These are phyloP conservation scores for Molothrus ater DNA, from an alignment of 2,797 vertebrate species.

Conservation along the genomic window DNA sequence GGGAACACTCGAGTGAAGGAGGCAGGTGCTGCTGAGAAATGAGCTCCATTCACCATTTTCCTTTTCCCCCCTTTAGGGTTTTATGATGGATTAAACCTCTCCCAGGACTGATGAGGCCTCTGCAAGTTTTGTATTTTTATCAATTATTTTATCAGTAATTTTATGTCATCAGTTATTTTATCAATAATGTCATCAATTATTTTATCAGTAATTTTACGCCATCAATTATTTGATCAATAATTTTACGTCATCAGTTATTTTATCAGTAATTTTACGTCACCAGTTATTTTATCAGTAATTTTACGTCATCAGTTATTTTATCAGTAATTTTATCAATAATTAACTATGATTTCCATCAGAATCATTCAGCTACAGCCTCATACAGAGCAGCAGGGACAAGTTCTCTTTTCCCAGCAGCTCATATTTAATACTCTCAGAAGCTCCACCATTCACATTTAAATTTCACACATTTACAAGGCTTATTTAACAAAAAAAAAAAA, in stretches of 20 bases:
- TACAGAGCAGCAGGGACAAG: neutral
- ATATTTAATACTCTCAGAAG: neutral
- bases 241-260: neutral
- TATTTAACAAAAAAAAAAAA: neutral
- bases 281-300: no score
- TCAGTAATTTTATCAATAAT: neutral
- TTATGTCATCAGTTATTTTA: no score
- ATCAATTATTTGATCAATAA: no score
- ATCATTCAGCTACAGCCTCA: neutral
- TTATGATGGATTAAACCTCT: neutral
- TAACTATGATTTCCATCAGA: neutral
- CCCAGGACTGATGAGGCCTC: neutral
- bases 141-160: neutral
- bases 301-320: no score
- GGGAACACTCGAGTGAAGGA: no score
- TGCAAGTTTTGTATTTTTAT: neutral
- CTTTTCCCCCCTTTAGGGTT: neutral
- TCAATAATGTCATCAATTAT: no score
- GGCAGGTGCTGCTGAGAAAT: no score
- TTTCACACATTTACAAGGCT: slow-evolving; percentile 6
- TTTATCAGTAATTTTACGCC: no score
- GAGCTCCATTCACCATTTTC: no score
- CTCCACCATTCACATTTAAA: neutral
- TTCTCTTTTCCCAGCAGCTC: neutral
- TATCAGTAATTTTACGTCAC: neutral